These are phyloP conservation scores for Trissonchulus sp. DNA, from an alignment of 2,888 invertebrate species.

Conservation along the genomic window DNA sequence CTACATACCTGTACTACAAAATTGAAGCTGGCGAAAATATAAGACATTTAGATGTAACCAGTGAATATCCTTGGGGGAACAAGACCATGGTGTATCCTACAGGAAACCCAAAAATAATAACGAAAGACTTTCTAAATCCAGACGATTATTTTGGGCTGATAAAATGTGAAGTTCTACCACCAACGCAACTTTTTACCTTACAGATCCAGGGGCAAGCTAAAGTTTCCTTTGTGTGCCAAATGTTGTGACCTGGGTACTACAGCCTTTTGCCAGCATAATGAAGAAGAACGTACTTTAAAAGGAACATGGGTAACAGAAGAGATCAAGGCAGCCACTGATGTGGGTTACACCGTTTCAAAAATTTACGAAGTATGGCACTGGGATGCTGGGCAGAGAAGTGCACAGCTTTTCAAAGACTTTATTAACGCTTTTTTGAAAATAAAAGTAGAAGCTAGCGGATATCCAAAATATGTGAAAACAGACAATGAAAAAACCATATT, in stretches of 20 bases:
- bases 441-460: constrained; percentile 16
- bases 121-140: constrained; percentile 22
- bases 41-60: constrained; percentile 41
- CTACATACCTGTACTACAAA: constrained; percentile 40
- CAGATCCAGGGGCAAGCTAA: constrained; percentile 39
- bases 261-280: not conserved
- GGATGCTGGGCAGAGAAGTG: not conserved
- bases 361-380: constrained; percentile 18
- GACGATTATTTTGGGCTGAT: constrained; percentile 37
- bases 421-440: constrained; percentile 1
- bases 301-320: constrained; percentile 11
- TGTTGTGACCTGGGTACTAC: constrained; percentile 42
- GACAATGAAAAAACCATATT: not conserved
- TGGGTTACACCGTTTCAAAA: not conserved
- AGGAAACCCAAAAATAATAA: constrained; percentile 25
- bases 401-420: not conserved
- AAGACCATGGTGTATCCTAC: constrained; percentile 41
- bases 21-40: constrained; percentile 36
- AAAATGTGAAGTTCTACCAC: constrained; percentile 43
- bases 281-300: not conserved
- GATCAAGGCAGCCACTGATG: not conserved
- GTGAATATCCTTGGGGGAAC: constrained; percentile 43
- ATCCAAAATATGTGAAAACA: not conserved
- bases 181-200: constrained; percentile 42
- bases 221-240: constrained; percentile 42